These are phyloP conservation scores for Lasioglossum leucozonium DNA, from an alignment of 2,888 invertebrate genomes.

Conservation along the genomic window DNA sequence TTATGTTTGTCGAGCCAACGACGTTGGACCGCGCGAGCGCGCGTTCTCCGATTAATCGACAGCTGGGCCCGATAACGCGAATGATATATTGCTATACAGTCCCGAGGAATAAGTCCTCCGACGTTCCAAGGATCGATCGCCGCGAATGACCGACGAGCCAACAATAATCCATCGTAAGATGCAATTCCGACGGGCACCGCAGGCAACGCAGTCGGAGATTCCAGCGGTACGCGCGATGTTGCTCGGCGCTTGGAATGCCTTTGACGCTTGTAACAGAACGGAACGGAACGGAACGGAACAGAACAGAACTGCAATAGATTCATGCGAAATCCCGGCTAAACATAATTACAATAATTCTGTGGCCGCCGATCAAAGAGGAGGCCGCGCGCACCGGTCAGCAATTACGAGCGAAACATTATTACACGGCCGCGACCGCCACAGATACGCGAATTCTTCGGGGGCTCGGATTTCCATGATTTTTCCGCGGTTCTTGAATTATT, in stretches of 20 bases:
- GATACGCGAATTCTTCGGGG: slow-evolving; percentile 7
- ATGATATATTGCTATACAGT: not conserved
- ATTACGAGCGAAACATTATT: slow-evolving; percentile 51
- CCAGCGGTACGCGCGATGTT: slow-evolving; percentile 61
- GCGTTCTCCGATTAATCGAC: not conserved
- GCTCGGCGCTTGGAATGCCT: slow-evolving; percentile 65
- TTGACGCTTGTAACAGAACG: slow-evolving; percentile 66
- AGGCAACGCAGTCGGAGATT: slow-evolving; percentile 49
- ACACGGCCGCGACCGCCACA: slow-evolving; percentile 26
- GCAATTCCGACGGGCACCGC: slow-evolving; percentile 36
- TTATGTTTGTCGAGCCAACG: not conserved
- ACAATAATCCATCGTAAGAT: slow-evolving; percentile 45
- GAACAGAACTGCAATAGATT: slow-evolving; percentile 62
- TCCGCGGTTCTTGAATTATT: slow-evolving; percentile 39
- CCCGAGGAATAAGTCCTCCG: not conserved
- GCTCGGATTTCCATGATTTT: slow-evolving; percentile 23
- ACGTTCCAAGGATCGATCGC: slow-evolving; percentile 7
- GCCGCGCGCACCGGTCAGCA: slow-evolving; percentile 29
- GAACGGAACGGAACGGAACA: slow-evolving; percentile 26
- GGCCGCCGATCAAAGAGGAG: slow-evolving; percentile 52
- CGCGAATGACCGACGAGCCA: not conserved
- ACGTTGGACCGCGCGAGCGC: not conserved
- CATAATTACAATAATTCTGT: slow-evolving; percentile 69
- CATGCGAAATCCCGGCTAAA: slow-evolving; percentile 64
- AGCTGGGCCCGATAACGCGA: not conserved